Evolutionary conservation across 2,888 invertebrate genomes (phyloP).

Genomic region (Drosophila neotestacea): DNA sequence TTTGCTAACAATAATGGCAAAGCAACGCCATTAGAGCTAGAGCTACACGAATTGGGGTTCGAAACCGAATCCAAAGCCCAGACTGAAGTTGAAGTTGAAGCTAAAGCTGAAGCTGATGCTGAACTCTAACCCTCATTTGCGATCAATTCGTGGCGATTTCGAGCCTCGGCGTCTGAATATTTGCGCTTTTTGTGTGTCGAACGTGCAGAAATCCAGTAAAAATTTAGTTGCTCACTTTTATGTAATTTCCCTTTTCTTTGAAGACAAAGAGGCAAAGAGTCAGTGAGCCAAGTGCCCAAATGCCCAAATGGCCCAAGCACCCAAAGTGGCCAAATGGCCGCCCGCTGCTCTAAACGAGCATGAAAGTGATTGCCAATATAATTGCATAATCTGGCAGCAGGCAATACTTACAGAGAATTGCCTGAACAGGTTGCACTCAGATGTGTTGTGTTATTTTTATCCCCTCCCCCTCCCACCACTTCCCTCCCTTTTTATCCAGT

Average conservation of each 20-base stretch:
- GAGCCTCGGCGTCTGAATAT: slow-evolving; percentile 66
- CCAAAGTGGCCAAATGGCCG: slow-evolving; percentile 41
- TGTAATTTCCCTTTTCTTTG: slow-evolving; percentile 80
- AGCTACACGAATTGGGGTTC: slow-evolving; percentile 62
- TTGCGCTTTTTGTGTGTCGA: slow-evolving; percentile 67
- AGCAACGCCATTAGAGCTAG: slow-evolving; percentile 69
- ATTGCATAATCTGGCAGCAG: slow-evolving; percentile 72
- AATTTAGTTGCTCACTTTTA: slow-evolving; percentile 80
- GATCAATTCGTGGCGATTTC: slow-evolving; percentile 80
- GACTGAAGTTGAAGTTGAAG: slow-evolving; percentile 11
- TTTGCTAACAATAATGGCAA: slow-evolving; percentile 76
- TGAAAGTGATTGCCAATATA: slow-evolving; percentile 80
- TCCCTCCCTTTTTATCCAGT: background rate
- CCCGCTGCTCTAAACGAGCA: slow-evolving; percentile 78
- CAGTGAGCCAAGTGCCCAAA: slow-evolving; percentile 38
- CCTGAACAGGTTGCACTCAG: slow-evolving; percentile 69
- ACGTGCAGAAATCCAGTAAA: slow-evolving; percentile 75
- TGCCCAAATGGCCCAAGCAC: slow-evolving; percentile 26
- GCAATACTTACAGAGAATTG: slow-evolving; percentile 56
- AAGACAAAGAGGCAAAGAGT: slow-evolving; percentile 47
- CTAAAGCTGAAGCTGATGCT: slow-evolving; percentile 31
- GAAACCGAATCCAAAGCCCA: slow-evolving; percentile 6
- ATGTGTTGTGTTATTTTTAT: background rate
- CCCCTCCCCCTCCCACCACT: background rate
- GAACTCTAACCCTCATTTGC: slow-evolving; percentile 80